Percentiles rank a stretch among this genome's conserved stretches.
These are phyloP conservation scores for Cryptoblepharus egeriae DNA, from an alignment of 2,797 vertebrate genomes.

Conservation along the genomic window DNA sequence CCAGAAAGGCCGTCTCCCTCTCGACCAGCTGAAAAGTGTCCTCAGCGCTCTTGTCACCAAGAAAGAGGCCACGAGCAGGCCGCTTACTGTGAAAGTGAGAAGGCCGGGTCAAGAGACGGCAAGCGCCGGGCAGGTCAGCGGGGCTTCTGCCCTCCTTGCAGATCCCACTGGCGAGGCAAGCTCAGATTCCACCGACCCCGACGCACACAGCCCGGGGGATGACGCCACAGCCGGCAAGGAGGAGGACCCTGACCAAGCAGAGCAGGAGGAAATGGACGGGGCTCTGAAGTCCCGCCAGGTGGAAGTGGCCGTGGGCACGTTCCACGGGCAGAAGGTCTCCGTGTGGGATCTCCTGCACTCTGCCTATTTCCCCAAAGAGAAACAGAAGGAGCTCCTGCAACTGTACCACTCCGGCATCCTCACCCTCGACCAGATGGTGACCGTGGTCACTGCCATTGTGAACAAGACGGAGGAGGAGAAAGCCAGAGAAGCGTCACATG, in stretches of 20 bases:
- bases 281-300: constrained; percentile 72
- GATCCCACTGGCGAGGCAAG: constrained; percentile 38
- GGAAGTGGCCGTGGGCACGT: constrained; percentile 34
- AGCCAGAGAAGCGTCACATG: accelerated
- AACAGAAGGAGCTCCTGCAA: constrained; percentile 78
- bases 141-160: background rate
- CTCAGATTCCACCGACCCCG: constrained; percentile 75
- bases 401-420: constrained; percentile 47
- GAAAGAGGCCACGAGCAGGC: constrained; percentile 68
- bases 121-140: constrained; percentile 9
- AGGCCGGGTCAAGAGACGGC: constrained; percentile 54
- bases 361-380: constrained; percentile 77
- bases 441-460: constrained; percentile 57
- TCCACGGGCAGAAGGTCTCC: constrained; percentile 29
- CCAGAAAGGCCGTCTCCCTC: background rate
- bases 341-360: constrained; percentile 85
- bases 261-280: constrained; percentile 67
- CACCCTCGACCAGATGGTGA: constrained; percentile 57
- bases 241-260: constrained; percentile 44
- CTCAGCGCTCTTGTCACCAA: constrained; percentile 39
- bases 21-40: constrained; percentile 28
- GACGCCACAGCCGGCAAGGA: background rate
- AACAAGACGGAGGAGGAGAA: background rate
- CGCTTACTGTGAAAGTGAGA: constrained; percentile 70
- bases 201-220: constrained; percentile 77